Evolutionary conservation across 2,113 vertebrate genomes (phyloP), one percentile per base, ranked within the genome.

Genomic region (Himantopus leucocephalus): DNA sequence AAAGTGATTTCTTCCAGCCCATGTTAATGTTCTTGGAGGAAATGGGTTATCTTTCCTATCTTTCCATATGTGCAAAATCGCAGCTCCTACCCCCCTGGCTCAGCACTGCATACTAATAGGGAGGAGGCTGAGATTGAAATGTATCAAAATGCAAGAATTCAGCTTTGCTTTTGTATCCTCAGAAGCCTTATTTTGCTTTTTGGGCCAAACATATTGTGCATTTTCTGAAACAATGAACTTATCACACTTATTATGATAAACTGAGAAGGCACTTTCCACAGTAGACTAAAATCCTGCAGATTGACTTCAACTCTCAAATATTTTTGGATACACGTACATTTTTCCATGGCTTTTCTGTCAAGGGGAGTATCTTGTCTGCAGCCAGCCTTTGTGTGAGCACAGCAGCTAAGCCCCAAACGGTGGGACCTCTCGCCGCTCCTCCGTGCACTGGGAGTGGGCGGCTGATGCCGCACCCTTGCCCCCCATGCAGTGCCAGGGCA

Each of bases 151-250:
- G 89, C 68, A 74, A 84, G 81, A 94, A 75, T 12, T 93, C 96
- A 48, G 92, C 71, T 94, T 79, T 95, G 81, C 58, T 88, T 94
- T 64, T 79, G 62, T 82, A 82, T 95, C 78, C 74, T 97, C 81
- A 78, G 58, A 94, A 95, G 87, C 81, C 50, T 93, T 82, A 73
- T 89, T 96, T 95, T 93, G 58, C 24, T 94, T 93, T 94, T 95
- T 27, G 74, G 93, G 77, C 94, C 93, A 96, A 93, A 88, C 85
- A 75, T 81, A 95, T 88, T 92, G 94, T 85, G 85, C 78, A n/a
- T 92, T 96, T 96, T 94, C 93, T 95, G 85, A 94, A 94, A 88
- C 94, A 97, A 94, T 95, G 92, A 95, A 95, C 87, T 93, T 96
- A 82, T 72, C 92, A 90, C 93, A 83, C 74, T 85, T 85, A 84